Evolutionary conservation across 2,797 vertebrate genomes (phyloP).

Genomic region (Melanogrammus aeglefinus): DNA sequence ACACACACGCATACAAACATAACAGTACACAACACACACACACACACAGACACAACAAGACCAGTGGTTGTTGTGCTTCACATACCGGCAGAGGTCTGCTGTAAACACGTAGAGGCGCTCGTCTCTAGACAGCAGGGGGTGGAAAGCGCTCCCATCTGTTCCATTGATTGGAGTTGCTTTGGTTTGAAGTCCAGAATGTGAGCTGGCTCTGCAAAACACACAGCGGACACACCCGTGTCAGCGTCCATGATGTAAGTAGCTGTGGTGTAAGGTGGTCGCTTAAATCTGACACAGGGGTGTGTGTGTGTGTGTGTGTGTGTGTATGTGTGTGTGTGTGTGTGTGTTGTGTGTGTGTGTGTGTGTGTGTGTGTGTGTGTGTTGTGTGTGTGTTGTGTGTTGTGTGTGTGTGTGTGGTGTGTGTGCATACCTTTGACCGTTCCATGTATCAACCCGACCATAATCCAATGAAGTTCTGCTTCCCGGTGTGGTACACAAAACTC

Average conservation of each 20-base stretch:
- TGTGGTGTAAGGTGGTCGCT: background rate
- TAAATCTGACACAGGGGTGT: background rate
- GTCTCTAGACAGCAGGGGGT: constrained; percentile 70
- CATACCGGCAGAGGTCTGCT: constrained; percentile 80
- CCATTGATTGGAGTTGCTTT: constrained; percentile 80
- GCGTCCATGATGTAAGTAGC: background rate
- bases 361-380: background rate
- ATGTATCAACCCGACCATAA: constrained; percentile 72
- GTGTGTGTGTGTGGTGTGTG: constrained; percentile 11
- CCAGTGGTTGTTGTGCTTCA: background rate
- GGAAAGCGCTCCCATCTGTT: constrained; percentile 77
- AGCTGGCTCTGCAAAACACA: constrained; percentile 63
- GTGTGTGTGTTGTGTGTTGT: constrained; percentile 12
- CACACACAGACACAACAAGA: background rate
- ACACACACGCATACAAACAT: too few species aligned
- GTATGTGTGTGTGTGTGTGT: background rate
- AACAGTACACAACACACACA: too few species aligned
- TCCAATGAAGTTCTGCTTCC: constrained; percentile 74
- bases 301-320: constrained; percentile 1
- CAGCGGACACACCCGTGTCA: constrained; percentile 6
- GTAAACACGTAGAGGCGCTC: constrained; percentile 75
- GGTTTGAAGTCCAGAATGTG: constrained; percentile 65
- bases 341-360: background rate
- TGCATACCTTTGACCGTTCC: constrained; percentile 69
- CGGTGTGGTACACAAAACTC: constrained; percentile 77